Conservation (phyloP, 2,113 vertebrate genomes). For the Perognathus longimembris region DNA sequence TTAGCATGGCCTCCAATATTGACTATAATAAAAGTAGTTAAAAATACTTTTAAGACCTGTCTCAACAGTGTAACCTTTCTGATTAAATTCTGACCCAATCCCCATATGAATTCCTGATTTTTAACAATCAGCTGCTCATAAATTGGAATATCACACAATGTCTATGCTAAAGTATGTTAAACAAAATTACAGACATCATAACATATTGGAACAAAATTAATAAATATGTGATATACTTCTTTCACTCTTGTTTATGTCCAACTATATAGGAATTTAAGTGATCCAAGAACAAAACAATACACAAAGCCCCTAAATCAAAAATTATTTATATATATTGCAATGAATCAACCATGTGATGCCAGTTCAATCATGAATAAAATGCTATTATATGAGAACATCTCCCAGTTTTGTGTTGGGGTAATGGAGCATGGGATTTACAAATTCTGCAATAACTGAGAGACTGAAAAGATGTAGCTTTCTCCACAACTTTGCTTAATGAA, state of each 20-base stretch:
- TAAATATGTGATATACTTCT: slow-evolving; percentile 30
- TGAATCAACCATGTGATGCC: slow-evolving; percentile 74
- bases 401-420: slow-evolving; percentile 82
- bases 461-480: slow-evolving; percentile 80
- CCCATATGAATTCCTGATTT: slow-evolving; percentile 6
- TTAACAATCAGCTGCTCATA: not conserved
- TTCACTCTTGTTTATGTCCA: slow-evolving; percentile 55
- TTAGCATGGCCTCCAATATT: slow-evolving; percentile 30
- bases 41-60: slow-evolving; percentile 6
- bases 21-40: slow-evolving; percentile 30
- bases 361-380: slow-evolving; percentile 86
- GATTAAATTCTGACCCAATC: slow-evolving; percentile 36
- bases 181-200: slow-evolving; percentile 1
- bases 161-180: not conserved
- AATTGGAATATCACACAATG: not conserved
- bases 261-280: slow-evolving; percentile 50
- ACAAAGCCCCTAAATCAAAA: slow-evolving; percentile 59
- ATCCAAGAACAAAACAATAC: slow-evolving; percentile 59
- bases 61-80: slow-evolving; percentile 33
- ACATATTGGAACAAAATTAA: not conserved
- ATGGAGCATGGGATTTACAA: slow-evolving; percentile 86
- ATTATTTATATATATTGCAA: slow-evolving; percentile 58
- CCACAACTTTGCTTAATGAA: slow-evolving; percentile 83
- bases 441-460: slow-evolving; percentile 81
- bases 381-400: slow-evolving; percentile 84